Evolutionary conservation across 2,797 vertebrate species (phyloP).

Genomic region (Enteromius trimaculatus): DNA sequence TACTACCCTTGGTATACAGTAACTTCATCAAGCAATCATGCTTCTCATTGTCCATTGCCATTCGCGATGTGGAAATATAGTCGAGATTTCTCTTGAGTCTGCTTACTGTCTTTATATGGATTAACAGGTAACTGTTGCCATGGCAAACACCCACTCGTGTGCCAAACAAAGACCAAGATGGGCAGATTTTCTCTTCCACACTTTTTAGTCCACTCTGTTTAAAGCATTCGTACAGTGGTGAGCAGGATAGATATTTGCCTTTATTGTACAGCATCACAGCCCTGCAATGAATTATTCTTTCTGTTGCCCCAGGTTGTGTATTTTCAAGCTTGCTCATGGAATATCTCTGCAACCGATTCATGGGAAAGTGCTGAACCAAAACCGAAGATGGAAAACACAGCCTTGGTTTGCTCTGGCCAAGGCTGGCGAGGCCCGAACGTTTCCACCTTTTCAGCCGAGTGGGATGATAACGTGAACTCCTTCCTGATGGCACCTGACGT

Average conservation of each 20-base stretch:
- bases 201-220: slow-evolving; percentile 26
- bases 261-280: slow-evolving; percentile 4
- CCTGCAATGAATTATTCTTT: slow-evolving; percentile 10
- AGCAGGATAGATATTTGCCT: slow-evolving; percentile 2
- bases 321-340: slow-evolving; percentile 36
- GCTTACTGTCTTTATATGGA: slow-evolving; percentile 41
- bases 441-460: slow-evolving; percentile 70
- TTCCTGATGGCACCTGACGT: slow-evolving; percentile 68
- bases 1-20: not conserved
- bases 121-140: slow-evolving; percentile 64
- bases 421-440: slow-evolving; percentile 80
- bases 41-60: not conserved
- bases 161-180: slow-evolving; percentile 53
- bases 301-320: slow-evolving; percentile 39
- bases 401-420: slow-evolving; percentile 68
- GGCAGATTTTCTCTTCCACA: slow-evolving; percentile 47
- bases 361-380: slow-evolving; percentile 10
- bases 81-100: slow-evolving; percentile 47
- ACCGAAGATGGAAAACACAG: slow-evolving; percentile 69
- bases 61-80: slow-evolving; percentile 27
- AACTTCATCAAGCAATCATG: not conserved
- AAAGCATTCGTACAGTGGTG: slow-evolving; percentile 35
- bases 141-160: slow-evolving; percentile 61
- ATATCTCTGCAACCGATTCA: slow-evolving; percentile 4
- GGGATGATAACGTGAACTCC: slow-evolving; percentile 74